Percentiles rank a stretch among this genome's conserved stretches.
Evolutionary conservation across 2,797 vertebrate genomes (phyloP).

Genomic region (Clarias fuscus): DNA sequence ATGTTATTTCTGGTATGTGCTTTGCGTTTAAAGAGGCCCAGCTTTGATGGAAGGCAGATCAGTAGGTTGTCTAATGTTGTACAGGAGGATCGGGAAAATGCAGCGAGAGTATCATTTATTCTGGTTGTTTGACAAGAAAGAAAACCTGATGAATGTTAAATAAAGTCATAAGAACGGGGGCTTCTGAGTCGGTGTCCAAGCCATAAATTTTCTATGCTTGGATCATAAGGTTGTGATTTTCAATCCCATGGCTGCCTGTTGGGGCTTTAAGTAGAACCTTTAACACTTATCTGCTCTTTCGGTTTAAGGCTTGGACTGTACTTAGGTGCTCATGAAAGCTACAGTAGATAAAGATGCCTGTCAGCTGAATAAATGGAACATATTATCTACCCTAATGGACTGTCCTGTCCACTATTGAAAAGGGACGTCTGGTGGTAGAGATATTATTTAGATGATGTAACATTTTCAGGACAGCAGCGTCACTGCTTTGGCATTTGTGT

Average conservation of each 20-base stretch:
- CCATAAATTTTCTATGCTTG: not conserved
- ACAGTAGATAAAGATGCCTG: not conserved
- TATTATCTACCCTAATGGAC: not conserved
- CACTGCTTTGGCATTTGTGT: not conserved
- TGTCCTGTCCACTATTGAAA: not conserved
- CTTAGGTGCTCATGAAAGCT: not conserved
- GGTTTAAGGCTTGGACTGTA: not conserved
- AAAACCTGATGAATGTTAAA: not conserved
- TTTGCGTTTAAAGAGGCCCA: not conserved
- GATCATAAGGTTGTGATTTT: not conserved
- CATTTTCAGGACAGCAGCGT: not conserved
- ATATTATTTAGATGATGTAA: not conserved
- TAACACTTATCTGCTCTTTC: not conserved
- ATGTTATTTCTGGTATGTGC: constrained; percentile 4
- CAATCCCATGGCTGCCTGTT: not conserved
- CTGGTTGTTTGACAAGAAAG: constrained; percentile 10
- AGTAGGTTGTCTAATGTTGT: not conserved
- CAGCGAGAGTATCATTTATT: not conserved
- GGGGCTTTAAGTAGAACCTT: not conserved
- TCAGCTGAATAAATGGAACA: not conserved
- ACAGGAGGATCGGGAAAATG: not conserved
- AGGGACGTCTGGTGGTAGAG: not conserved
- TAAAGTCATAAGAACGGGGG: not conserved
- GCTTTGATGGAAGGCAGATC: constrained; percentile 15
- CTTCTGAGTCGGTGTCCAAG: not conserved